Evolutionary conservation across 2,113 vertebrate species (phyloP).

Genomic region (Zingel zingel): DNA sequence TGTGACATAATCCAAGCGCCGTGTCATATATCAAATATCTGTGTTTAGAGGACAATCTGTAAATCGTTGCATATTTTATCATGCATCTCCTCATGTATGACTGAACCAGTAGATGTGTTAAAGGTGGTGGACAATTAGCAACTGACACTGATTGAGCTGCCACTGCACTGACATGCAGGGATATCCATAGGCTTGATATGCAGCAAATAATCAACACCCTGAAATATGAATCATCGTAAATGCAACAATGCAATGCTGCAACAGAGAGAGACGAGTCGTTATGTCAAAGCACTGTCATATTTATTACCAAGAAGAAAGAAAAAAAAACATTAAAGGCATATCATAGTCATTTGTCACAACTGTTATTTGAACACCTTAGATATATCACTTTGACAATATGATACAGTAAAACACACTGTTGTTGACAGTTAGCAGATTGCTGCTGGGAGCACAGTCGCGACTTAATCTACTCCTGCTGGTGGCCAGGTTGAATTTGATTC

Average conservation of each 20-base stretch:
- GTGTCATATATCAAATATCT: not conserved
- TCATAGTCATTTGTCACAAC: conserved; percentile 71
- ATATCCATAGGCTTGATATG: conserved; percentile 31
- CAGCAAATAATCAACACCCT: conserved; percentile 42
- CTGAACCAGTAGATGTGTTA: not conserved
- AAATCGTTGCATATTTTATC: not conserved
- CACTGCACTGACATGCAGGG: conserved; percentile 32
- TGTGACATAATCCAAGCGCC: not conserved
- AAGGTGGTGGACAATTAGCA: conserved; percentile 20
- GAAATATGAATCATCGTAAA: conserved; percentile 18
- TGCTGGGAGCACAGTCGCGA: conserved; percentile 42
- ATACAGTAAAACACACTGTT: conserved; percentile 72
- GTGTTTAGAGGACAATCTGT: not conserved
- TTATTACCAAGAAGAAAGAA: conserved; percentile 81
- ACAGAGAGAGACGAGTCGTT: conserved; percentile 48
- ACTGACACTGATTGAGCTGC: conserved; percentile 29
- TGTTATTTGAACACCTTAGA: conserved; percentile 69
- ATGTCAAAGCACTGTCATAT: conserved; percentile 79
- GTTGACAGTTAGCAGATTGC: conserved; percentile 57
- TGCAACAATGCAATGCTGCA: conserved; percentile 5
- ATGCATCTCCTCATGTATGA: not conserved
- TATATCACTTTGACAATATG: conserved; percentile 73
- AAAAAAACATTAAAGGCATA: conserved; percentile 77
- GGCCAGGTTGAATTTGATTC: conserved; percentile 48
- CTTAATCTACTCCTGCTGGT: conserved; percentile 15